Base-by-base conservation (phyloP, 2,888 invertebrate species). In the Thymelicus sylvestris region DNA sequence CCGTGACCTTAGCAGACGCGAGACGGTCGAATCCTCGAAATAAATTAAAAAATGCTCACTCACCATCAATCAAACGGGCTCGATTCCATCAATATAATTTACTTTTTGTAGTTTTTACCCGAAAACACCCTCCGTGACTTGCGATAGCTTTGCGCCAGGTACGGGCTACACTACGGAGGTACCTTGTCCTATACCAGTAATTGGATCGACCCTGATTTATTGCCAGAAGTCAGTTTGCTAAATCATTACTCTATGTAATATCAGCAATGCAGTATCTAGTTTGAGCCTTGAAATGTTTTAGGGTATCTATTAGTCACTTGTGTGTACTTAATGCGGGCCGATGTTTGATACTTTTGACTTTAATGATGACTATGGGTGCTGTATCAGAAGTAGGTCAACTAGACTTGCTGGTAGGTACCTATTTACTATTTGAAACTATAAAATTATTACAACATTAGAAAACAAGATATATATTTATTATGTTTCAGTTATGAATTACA, bases 1-100 rank as follows among this genome's bases (percentile, higher is more conserved):
- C 74, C 83, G 81, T 86, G 90, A 89, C 89, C 88, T 88, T 81
- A 81, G 78, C 82, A 72, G 79, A 77, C 81, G 77, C 70, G 65
- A 77, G 81, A 76, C 81, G 82, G 85, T 80, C 83, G 90, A 92
- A 91, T 92, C 85, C 91, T 91, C 87, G 88, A 92, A 92, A 91
- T 90, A 92, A 92, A 93, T 93, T 93, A 93, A 92, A 92, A 92
- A 90, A 84, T 88, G 93, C 93, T 86, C 87, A 89, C 89, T 93
- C 93, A 93, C 89, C 93, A 93, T 93, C 93, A 93, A 93, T 93
- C 93, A 93, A 93, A 88, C 88, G 79, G 84, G 84, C 84, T 92
- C 93, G 93, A 93, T 90, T 92, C 92, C 93, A 91, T 93, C 93
- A 88, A 92, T 93, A 92, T 93, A 93, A 92, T 93, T 92, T 93